Percentiles rank a stretch among this genome's conserved stretches.
These are phyloP conservation scores for Naja naja DNA, from an alignment of 2,113 vertebrate species.

Conservation along the genomic window DNA sequence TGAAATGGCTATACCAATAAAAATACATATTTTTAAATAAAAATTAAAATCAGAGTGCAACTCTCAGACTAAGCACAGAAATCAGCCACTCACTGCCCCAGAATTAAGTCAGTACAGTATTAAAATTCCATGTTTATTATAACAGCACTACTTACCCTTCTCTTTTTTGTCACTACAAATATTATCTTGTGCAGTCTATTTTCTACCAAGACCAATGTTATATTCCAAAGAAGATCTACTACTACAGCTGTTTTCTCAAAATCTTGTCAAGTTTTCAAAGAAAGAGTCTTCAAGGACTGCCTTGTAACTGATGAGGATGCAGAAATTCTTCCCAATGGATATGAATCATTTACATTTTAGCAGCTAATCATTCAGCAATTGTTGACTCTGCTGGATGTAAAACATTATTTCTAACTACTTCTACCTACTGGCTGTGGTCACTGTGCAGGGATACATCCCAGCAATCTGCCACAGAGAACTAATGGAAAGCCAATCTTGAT, in stretches of 20 bases:
- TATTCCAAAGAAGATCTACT: not conserved
- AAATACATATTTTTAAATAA: not conserved
- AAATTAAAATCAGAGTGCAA: not conserved
- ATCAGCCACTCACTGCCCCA: not conserved
- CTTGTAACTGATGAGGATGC: not conserved
- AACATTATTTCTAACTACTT: not conserved
- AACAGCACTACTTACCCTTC: not conserved
- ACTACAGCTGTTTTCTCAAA: not conserved
- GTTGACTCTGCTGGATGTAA: not conserved
- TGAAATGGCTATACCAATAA: not conserved
- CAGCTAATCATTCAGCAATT: not conserved
- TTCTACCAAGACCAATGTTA: not conserved
- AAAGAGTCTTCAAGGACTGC: not conserved
- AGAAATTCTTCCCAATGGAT: not conserved
- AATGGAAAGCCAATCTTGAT: slow-evolving; percentile 4
- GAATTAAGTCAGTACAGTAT: not conserved
- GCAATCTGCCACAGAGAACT: not conserved
- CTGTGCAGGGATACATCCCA: not conserved
- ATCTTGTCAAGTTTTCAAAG: not conserved
- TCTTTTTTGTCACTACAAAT: not conserved
- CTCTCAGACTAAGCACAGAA: not conserved
- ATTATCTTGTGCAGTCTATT: not conserved
- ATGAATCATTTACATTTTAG: not conserved
- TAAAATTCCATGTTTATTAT: not conserved
- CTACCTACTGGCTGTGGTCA: slow-evolving; percentile 1